Percentiles rank a stretch among this genome's conserved stretches.
Evolutionary conservation across 2,113 vertebrate species (phyloP).

Genomic region (Hippocampus barbouri): DNA sequence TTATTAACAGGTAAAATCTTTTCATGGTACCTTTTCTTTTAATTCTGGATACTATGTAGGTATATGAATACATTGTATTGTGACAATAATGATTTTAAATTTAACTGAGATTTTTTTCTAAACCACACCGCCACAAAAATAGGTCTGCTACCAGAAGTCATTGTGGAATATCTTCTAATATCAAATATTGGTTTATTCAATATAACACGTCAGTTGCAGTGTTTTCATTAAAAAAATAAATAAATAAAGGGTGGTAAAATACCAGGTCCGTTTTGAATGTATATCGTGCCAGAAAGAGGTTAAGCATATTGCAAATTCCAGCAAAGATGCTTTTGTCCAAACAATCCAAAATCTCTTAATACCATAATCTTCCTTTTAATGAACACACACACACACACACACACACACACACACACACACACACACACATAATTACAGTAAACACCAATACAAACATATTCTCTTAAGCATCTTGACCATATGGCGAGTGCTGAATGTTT

Average conservation of each 20-base stretch:
- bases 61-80: too few species aligned
- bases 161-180: not conserved
- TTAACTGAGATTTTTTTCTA: not conserved
- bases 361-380: conserved; percentile 49
- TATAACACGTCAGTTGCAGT: conserved; percentile 19
- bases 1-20: not conserved
- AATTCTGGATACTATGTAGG: not conserved
- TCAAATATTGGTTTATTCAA: conserved; percentile 23
- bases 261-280: conserved; percentile 12
- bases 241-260: conserved; percentile 1
- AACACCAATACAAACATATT: conserved; percentile 30
- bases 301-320: conserved; percentile 22
- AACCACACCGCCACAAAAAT: not conserved
- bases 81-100: too few species aligned
- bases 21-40: not conserved
- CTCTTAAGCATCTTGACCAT: conserved; percentile 47
- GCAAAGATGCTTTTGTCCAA: conserved; percentile 31
- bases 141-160: not conserved
- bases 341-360: conserved; percentile 46
- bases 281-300: conserved; percentile 13
- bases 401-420: not conserved
- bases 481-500: conserved; percentile 46
- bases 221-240: conserved; percentile 24
- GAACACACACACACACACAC: conserved; percentile 7
- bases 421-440: not conserved